phyloP scores from a whole-genome alignment of 2,797 vertebrate species.

The Bryconaethiops microstoma region DNA sequence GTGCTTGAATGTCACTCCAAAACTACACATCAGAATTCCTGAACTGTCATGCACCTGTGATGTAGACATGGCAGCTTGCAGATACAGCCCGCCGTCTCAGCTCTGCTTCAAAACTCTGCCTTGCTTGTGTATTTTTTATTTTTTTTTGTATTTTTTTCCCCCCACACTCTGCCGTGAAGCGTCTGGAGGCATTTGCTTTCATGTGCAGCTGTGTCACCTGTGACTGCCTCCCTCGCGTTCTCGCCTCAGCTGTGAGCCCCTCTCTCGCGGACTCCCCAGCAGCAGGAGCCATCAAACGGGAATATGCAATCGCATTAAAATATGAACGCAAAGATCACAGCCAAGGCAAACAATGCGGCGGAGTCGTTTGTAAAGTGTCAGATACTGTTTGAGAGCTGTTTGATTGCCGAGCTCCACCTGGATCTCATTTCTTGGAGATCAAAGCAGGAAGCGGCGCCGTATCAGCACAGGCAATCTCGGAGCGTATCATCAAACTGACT shows the following conservation, averaged over 20 bases:
- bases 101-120: constrained; percentile 10
- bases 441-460: constrained; percentile 35
- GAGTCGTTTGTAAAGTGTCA: constrained; percentile 34
- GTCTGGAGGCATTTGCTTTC: constrained; percentile 48
- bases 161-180: constrained; percentile 15
- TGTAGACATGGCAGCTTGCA: constrained; percentile 38
- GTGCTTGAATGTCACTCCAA: constrained; percentile 35
- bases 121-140: no score
- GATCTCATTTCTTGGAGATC: constrained; percentile 43
- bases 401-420: constrained; percentile 43
- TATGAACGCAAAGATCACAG: constrained; percentile 42
- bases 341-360: constrained; percentile 33
- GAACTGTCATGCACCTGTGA: constrained; percentile 42
- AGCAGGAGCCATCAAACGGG: constrained; percentile 44
- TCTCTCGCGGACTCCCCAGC: constrained; percentile 24
- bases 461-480: constrained; percentile 45
- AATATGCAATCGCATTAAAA: constrained; percentile 38
- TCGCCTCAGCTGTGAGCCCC: constrained; percentile 30
- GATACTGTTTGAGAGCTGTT: constrained; percentile 26
- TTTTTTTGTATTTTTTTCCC: neutral
- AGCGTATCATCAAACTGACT: constrained; percentile 47
- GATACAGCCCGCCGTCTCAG: constrained; percentile 31
- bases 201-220: constrained; percentile 53
- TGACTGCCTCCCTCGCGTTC: constrained; percentile 39
- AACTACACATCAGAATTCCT: constrained; percentile 48